Evolutionary conservation across 35 echinoderm and acorn worm species (phyloP), one percentile per base, ranked within the genome.

Genomic region (Eucidaris tribuloides): DNA sequence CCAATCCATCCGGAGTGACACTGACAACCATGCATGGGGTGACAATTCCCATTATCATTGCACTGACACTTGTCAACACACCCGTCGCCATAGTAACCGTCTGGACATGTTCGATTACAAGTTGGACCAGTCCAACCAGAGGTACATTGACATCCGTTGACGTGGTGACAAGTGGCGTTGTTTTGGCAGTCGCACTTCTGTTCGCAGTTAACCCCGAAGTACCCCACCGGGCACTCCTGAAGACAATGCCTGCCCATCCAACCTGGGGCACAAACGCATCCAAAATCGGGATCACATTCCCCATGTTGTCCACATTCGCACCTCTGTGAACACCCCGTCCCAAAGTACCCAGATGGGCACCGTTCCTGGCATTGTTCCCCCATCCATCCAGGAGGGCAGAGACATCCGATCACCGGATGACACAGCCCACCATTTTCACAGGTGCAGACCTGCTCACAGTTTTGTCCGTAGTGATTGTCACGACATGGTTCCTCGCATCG

Each of bases 1-100:
- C 94, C 94, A 19, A 52, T 77, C 89, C 86, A 97, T 14, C 94
- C 94, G 37, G 64, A 46, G 81, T 52, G n/a, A 74, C 94, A 97
- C 24, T 61, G 58, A 79, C 94, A 97, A 50, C 85, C 72, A 6
- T 30, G 33, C 9, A 86, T 22, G 22, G 15, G 65, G 58, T 90
- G 68, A 68, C 94, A 97, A 1, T 31, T 32, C 4, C 68, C 94
- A 36, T 79, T 46, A 59, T 89, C 46, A 46, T 64, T 55, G 68
- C 94, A 97, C 6, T 82, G 31, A 68, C 94, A 97, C 30, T 58
- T 28, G n/a, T 85, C 70, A 20, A 56, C 29, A 60, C 94, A 97
- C 7, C 44, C 45, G 5, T 65, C 58, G 6, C 94, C 90, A 52
- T 79, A 92, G 50, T 29, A 72, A 31, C 85, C 80, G 11, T 39